Base-by-base conservation (phyloP, 2,888 invertebrate species). In the Noctua janthina region DNA sequence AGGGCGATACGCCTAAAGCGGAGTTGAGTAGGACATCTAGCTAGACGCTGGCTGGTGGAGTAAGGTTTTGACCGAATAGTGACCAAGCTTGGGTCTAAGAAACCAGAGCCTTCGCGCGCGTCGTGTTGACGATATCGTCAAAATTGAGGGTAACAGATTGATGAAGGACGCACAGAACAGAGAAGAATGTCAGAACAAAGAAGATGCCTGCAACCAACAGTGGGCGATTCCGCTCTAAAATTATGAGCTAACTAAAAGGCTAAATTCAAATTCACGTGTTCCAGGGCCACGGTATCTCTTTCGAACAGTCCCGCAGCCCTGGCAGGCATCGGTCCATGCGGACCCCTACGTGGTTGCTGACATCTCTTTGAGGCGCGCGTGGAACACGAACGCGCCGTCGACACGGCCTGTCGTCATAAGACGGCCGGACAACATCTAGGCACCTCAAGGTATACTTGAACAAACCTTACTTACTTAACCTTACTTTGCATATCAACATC, bases 401-500 rank as follows among this genome's bases (percentile, higher is more conserved):
- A n/a, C n/a, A n/a, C n/a, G n/a, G n/a, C n/a, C n/a, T n/a, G n/a
- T n/a, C n/a, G n/a, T n/a, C n/a, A n/a, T n/a, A n/a, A n/a, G n/a
- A n/a, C n/a, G n/a, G n/a, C n/a, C n/a, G n/a, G n/a, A n/a, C n/a
- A 35, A 54, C 54, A 75, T 43, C 7, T 13, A 23, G 17, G 0
- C 10, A 51, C 11, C 35, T 49, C 35, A 51, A 51, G 5, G 39
- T 39, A n/a, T 29, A 17, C 64, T 6, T 62, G 62, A n/a, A 56
- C 23, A 49, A n/a, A 29, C 29, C 15, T 29, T 29, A 29, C 29
- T 29, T 29, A 29, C 29, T 29, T 29, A 29, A 29, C 29, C 29
- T 29, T 46, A 54, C n/a, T 76, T 59, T 64, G 46, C 67, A 74
- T 67, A 64, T n/a, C 35, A 62, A 29, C 35, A 66, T 43, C 15